A percentile compares a stretch with the other conserved stretches of the same genome.
These are phyloP conservation scores for Melanaphis sacchari DNA, from an alignment of 1,140 invertebrate species.

Conservation along the genomic window DNA sequence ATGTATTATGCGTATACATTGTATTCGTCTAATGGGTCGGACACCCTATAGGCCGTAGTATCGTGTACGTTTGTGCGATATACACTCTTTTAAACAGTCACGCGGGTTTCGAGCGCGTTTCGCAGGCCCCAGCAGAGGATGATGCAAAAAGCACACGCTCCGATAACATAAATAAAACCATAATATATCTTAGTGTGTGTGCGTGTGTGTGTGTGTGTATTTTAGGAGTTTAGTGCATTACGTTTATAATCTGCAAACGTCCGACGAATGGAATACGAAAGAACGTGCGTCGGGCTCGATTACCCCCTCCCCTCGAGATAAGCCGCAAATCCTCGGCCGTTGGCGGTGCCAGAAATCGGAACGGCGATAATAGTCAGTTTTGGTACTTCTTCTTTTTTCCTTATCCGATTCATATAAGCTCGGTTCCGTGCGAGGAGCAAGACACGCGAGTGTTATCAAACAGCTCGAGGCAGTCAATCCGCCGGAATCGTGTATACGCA, in stretches of 20 bases:
- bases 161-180: slow-evolving; percentile 1
- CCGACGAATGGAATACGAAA: not conserved
- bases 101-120: slow-evolving; percentile 8
- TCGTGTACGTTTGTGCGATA: too few species aligned
- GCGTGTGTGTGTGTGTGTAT: not conserved
- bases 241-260: slow-evolving; percentile 18
- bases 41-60: not conserved
- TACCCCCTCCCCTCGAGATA: not conserved
- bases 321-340: slow-evolving; percentile 14
- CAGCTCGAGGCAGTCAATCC: not conserved
- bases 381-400: not conserved
- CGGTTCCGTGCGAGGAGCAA: not conserved
- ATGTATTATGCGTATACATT: slow-evolving; percentile 7
- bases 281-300: not conserved
- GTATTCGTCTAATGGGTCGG: not conserved
- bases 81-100: too few species aligned
- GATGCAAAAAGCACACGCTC: slow-evolving; percentile 11
- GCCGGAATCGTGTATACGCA: not conserved
- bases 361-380: not conserved
- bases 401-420: not conserved
- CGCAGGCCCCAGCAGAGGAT: not conserved
- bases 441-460: not conserved
- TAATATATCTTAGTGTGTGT: not conserved
- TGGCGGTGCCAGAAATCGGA: slow-evolving; percentile 14
- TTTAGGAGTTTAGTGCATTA: not conserved